Evolutionary conservation across 2,888 invertebrate genomes (phyloP).

Genomic region (Theristus sp.): DNA sequence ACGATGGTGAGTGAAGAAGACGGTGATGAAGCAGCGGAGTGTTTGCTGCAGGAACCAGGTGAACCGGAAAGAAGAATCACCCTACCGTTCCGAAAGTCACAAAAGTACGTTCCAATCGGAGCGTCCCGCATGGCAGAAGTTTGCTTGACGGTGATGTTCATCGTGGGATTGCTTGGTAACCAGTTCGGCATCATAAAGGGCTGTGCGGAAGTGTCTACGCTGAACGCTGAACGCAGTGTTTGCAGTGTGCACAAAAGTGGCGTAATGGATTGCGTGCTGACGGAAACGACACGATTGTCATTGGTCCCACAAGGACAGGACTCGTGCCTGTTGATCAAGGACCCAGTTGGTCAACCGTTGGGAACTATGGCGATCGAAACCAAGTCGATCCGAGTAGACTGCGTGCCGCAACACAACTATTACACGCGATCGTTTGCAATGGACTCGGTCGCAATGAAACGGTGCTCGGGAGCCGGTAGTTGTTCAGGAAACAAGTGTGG

Average conservation of each 20-base stretch:
- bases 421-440: not conserved
- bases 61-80: not conserved
- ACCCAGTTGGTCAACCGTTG: not conserved
- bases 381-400: not conserved
- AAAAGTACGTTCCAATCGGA: too few relatives aligned
- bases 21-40: not conserved
- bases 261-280: not conserved
- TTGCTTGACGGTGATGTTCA: not conserved
- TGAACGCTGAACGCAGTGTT: not conserved
- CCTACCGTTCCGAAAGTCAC: not conserved
- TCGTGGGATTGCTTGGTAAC: not conserved
- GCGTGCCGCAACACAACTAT: not conserved
- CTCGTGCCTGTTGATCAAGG: not conserved
- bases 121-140: not conserved
- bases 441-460: not conserved
- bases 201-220: not conserved
- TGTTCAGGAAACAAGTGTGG: not conserved
- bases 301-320: constrained; percentile 2
- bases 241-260: not conserved
- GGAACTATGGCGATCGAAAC: not conserved
- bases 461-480: not conserved
- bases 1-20: not conserved
- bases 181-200: too few relatives aligned
- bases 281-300: not conserved
- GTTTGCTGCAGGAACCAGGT: not conserved